phyloP scores from a whole-genome alignment of 2,797 vertebrate genomes.

The Hozukius guyotensis region DNA sequence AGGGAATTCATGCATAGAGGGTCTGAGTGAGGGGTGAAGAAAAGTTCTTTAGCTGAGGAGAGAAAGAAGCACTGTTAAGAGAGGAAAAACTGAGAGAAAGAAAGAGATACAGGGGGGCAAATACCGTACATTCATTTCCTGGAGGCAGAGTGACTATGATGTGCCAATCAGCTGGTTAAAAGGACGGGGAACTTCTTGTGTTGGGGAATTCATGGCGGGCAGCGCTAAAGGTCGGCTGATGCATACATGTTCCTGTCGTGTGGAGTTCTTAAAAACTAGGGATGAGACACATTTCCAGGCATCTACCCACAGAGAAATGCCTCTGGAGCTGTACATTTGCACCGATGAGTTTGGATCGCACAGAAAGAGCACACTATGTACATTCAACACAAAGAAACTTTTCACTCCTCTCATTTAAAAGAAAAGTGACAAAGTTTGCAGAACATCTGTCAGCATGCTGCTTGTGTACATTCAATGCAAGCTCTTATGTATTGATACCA shows the following conservation, averaged over 20 bases:
- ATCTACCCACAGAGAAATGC: neutral
- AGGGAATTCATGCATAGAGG: neutral
- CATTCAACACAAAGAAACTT: neutral
- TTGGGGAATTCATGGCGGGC: constrained; percentile 2
- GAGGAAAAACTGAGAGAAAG: neutral
- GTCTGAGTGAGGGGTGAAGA: neutral
- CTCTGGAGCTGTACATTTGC: neutral
- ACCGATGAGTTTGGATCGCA: neutral
- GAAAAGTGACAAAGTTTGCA: neutral
- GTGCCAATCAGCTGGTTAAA: constrained; percentile 3
- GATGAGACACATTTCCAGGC: neutral
- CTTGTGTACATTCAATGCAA: neutral
- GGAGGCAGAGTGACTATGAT: constrained; percentile 14
- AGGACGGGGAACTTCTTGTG: neutral
- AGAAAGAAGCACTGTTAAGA: constrained; percentile 22
- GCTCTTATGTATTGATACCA: neutral
- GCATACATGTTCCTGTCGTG: neutral
- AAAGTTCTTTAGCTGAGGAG: neutral
- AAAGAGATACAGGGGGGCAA: neutral
- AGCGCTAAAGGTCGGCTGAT: neutral
- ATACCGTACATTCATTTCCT: constrained; percentile 19
- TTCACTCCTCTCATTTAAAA: neutral
- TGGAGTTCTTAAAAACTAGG: neutral
- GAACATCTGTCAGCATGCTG: neutral
- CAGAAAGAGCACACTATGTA: neutral